Evolutionary conservation across 1,140 invertebrate species (phyloP), one percentile per base, ranked within the genome.

Genomic region (Steinernema feltiae): DNA sequence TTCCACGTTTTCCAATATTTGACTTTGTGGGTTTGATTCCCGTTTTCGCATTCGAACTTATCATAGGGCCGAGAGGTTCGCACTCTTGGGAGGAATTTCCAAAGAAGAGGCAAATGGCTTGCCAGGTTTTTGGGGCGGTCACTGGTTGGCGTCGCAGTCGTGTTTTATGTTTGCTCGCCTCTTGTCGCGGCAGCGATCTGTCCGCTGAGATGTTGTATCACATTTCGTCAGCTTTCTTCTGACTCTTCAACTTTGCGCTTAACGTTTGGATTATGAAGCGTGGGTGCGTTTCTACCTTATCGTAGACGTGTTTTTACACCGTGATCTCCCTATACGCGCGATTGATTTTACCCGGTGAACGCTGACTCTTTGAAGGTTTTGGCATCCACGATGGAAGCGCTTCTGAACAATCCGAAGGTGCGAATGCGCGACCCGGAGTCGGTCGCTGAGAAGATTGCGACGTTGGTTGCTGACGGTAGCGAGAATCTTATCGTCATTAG

Each of bases 141-240:
- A 21, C 12, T 7, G 24, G 7, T n/a, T 15, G 53, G 2, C 53
- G 53, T 7, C 53, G 53, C 53, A n/a, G 53, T 27, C 53, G 53
- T 63, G 53, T 27, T 15, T 27, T 46, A 7, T 46, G 41, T 46
- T 46, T 46, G 41, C 41, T n/a, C 41, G 53, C 53, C 53, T 63
- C 53, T 63, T 63, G 53, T 63, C 53, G 53, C 53, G 53, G 35
- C 35, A 63, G 53, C 53, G 53, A 3, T 63, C 18, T 27, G 53
- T 63, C 24, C n/a, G n/a, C n/a, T 63, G 24, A 63, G 53, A 63
- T 15, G 12, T 63, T 63, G 53, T 63, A 63, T 63, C 53, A 27
- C 24, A 63, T 63, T 63, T 63, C 53, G 53, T 27, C 24, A 17
- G 53, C 15, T 12, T 27, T 3, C 15, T 21, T 12, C 24, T 63